phyloP scores from a whole-genome alignment of 2,888 invertebrate species.

The Harpagoxenus sublaevis region DNA sequence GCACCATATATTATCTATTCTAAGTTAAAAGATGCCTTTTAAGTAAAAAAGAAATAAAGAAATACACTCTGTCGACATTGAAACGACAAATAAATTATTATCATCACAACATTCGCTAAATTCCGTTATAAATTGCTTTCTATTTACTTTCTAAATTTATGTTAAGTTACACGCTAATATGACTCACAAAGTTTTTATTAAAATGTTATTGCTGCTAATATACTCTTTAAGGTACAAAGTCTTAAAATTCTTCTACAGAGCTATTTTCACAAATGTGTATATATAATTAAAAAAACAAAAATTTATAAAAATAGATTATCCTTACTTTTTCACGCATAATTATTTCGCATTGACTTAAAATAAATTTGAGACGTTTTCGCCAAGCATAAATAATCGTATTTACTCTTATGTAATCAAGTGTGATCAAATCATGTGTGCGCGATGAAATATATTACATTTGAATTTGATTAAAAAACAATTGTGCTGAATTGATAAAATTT shows the following conservation, averaged over 20 bases:
- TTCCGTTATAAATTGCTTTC: constrained; percentile 24
- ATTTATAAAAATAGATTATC: constrained; percentile 28
- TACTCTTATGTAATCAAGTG: neutral
- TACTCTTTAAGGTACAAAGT: constrained; percentile 12
- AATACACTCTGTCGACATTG: constrained; percentile 7
- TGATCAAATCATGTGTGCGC: neutral
- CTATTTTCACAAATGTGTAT: neutral
- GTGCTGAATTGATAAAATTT: neutral
- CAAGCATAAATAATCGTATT: neutral
- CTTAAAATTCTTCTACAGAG: constrained; percentile 17
- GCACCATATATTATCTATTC: constrained; percentile 39
- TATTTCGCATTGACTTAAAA: constrained; percentile 1
- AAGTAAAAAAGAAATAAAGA: constrained; percentile 16
- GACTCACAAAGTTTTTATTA: neutral
- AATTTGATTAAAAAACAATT: constrained; percentile 6
- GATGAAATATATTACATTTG: neutral
- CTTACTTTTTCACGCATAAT: neutral
- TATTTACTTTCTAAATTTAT: constrained; percentile 21
- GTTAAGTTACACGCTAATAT: neutral
- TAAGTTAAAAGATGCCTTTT: constrained; percentile 34
- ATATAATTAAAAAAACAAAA: constrained; percentile 20
- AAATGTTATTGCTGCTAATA: constrained; percentile 28
- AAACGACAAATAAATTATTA: constrained; percentile 52
- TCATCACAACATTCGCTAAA: constrained; percentile 14
- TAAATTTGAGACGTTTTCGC: neutral